Base-by-base conservation (phyloP, 2,888 invertebrate species). In the Ypsolopha sequella region DNA sequence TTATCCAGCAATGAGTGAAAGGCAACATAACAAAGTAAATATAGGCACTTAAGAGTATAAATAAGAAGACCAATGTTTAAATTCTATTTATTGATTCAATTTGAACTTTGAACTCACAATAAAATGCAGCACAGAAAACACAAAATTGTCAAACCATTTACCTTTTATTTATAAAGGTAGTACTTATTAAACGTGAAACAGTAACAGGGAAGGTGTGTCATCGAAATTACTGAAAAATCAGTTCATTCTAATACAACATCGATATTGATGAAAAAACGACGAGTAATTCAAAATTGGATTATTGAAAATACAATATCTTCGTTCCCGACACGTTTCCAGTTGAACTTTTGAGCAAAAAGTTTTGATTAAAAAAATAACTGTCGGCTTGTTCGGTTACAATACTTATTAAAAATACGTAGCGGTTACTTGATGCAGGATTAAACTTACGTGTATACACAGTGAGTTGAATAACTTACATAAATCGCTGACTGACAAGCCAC, bases 21-120 rank as follows among this genome's bases (percentile, higher is more conserved):
- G 4, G 24, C 24, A 24, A 24, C 2, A 3, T 24, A 24, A 24
- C 24, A 6, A 1, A 3, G 8, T 43, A 43, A 9, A 6, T 7
- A 45, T 10, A 33, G 33, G 9, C 24, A 34, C n/a, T n/a, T 10
- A 45, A 24, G 4, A 24, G 24, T 24, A 24, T 24, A 65, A 80
- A 63, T 82, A 73, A 85, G 10, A 86, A 82, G 75, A 73, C 76
- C 60, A 72, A 78, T 82, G 60, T 70, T 79, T 78, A 77, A 73
- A 69, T 72, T 80, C 85, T 85, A 85, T 86, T 86, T 86, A 86
- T 85, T 85, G 82, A 86, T 84, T 85, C 84, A 85, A 84, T 85
- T 85, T 86, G 85, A 86, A 85, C 85, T 84, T 85, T 72, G 80
- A 85, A 85, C 84, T 85, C 84, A 85, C 85, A 85, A 81, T 85